These are phyloP conservation scores for Agriopis leucophaearia DNA, from an alignment of 2,888 invertebrate species.

Conservation along the genomic window DNA sequence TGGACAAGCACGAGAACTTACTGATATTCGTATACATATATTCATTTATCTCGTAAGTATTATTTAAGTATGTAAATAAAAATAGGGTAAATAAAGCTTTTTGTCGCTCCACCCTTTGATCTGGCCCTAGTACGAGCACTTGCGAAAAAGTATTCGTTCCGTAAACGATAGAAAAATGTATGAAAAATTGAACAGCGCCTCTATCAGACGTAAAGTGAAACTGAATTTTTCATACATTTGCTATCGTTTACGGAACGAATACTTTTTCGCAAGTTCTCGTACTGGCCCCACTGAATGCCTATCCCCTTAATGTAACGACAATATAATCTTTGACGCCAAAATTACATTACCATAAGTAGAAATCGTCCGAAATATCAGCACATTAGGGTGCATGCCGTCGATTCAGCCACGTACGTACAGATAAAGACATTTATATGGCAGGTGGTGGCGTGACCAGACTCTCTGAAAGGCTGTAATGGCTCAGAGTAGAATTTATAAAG, in stretches of 20 bases:
- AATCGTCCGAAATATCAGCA: neutral
- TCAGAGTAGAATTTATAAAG: neutral
- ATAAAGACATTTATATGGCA: slow-evolving; percentile 24
- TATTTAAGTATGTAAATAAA: too few species aligned
- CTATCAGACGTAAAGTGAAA: too few species aligned
- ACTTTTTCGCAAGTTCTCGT: too few species aligned
- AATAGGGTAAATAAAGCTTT: neutral
- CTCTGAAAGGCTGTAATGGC: slow-evolving; percentile 3
- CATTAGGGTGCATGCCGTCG: slow-evolving; percentile 13
- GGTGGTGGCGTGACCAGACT: slow-evolving; percentile 27
- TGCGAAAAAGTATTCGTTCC: too few species aligned
- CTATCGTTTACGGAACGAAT: too few species aligned
- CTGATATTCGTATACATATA: neutral
- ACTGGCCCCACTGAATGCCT: neutral
- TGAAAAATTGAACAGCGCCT: too few species aligned
- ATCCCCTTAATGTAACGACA: neutral
- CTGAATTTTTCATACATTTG: too few species aligned
- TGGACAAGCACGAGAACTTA: neutral
- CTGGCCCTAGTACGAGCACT: too few species aligned
- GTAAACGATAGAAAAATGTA: too few species aligned
- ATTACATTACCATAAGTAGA: slow-evolving; percentile 23
- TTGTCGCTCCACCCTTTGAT: neutral
- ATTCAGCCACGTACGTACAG: slow-evolving; percentile 9
- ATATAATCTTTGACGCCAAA: slow-evolving; percentile 6
- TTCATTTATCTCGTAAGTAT: too few species aligned